Conservation (phyloP, 1,140 invertebrate species). For the Oryctes rhinoceros region DNA sequence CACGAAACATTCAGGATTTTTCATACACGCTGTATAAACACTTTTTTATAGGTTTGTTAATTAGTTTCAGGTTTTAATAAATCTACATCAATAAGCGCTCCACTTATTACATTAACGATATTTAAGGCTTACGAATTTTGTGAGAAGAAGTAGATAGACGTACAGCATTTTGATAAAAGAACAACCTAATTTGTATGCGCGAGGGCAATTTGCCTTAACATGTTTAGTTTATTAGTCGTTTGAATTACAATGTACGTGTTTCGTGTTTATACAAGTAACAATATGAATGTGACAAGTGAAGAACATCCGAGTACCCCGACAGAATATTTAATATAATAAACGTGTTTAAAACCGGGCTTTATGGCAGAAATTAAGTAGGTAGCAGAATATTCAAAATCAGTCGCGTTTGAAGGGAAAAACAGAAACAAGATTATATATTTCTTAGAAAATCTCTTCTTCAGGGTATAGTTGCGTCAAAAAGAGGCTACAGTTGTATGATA, state of each 20-base stretch:
- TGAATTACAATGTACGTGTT: constrained; percentile 13
- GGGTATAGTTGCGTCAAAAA: neutral
- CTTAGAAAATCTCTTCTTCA: neutral
- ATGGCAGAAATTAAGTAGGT: neutral
- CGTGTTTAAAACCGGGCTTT: neutral
- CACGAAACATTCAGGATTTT: too few relatives aligned
- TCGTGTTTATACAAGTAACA: neutral
- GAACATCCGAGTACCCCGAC: neutral
- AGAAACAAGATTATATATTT: neutral
- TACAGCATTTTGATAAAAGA: neutral
- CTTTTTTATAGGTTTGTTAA: too few relatives aligned
- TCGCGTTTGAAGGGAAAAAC: neutral
- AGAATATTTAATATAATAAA: constrained; percentile 3
- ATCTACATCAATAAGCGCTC: too few relatives aligned
- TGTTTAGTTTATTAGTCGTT: constrained; percentile 16
- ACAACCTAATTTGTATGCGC: neutral
- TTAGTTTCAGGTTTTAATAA: too few relatives aligned
- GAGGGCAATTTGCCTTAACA: neutral
- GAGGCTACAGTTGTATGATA: neutral
- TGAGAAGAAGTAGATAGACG: neutral
- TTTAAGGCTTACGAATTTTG: neutral
- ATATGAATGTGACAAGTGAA: neutral
- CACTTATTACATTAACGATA: too few relatives aligned
- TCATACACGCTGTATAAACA: too few relatives aligned
- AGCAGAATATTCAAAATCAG: neutral